phyloP scores from a whole-genome alignment of 2,113 vertebrate species.

The Phrynosoma platyrhinos region DNA sequence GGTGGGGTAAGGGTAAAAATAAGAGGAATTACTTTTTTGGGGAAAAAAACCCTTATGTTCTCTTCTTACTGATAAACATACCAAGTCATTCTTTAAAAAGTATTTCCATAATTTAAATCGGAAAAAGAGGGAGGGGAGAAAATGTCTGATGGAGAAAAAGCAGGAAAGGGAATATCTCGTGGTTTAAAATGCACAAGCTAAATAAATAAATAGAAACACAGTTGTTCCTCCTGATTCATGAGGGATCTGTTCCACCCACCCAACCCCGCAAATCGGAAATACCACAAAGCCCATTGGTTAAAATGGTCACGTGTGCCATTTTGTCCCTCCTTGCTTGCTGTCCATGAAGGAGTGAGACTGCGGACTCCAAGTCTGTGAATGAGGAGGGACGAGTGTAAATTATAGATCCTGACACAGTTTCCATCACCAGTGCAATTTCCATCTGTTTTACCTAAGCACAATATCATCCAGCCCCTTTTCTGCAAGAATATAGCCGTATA shows the following conservation, averaged over 20 bases:
- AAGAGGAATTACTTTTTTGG: not conserved
- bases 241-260: too few relatives aligned
- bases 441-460: not conserved
- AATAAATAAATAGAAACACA: not conserved
- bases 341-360: too few relatives aligned
- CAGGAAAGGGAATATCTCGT: not conserved
- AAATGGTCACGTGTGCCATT: too few relatives aligned
- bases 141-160: not conserved
- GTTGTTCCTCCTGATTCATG: too few relatives aligned
- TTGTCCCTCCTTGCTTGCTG: too few relatives aligned
- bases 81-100: not conserved
- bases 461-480: not conserved
- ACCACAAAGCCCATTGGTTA: too few relatives aligned
- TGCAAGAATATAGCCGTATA: not conserved
- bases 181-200: not conserved
- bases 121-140: not conserved
- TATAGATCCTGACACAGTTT: not conserved
- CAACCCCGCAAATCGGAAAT: too few relatives aligned
- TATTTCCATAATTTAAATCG: not conserved
- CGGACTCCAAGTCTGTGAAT: too few relatives aligned
- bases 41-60: conserved; percentile 27
- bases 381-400: not conserved
- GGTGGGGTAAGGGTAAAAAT: conserved; percentile 25
- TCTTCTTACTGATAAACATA: conserved; percentile 53
- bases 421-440: not conserved